A percentile compares a stretch with the other conserved stretches of the same genome.
Evolutionary conservation across 2,113 vertebrate species (phyloP).

Genomic region (Paramormyrops kingsleyae): DNA sequence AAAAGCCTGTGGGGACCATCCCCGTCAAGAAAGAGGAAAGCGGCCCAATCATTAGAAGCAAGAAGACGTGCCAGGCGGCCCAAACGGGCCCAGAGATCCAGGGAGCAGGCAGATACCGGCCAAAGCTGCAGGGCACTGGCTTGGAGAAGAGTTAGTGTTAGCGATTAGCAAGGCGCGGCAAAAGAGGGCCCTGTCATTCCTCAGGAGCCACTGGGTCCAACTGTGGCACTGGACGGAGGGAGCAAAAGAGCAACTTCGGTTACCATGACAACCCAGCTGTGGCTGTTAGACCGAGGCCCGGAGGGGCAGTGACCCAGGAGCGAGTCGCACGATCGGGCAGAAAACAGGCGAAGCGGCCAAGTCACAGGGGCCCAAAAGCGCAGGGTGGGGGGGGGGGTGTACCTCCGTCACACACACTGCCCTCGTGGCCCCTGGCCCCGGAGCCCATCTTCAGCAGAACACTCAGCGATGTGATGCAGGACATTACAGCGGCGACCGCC

Average conservation of each 20-base stretch:
- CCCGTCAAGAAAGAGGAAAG: not conserved
- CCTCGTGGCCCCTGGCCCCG: constrained; percentile 31
- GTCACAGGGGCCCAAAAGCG: constrained; percentile 6
- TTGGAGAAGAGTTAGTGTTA: not conserved
- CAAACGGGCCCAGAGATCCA: not conserved
- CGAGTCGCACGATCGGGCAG: not conserved
- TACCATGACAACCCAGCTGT: not conserved
- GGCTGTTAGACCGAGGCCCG: not conserved
- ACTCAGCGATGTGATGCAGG: constrained; percentile 70
- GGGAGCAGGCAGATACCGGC: not conserved
- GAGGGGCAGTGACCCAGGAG: not conserved
- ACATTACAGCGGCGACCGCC: constrained; percentile 61
- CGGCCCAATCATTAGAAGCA: not conserved
- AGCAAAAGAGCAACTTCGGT: not conserved
- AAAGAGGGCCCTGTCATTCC: not conserved
- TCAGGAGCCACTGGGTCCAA: not conserved
- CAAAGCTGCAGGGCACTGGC: not conserved
- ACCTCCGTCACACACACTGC: constrained; percentile 40
- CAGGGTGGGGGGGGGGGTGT: constrained; percentile 11
- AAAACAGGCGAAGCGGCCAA: not conserved
- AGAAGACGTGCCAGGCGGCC: not conserved
- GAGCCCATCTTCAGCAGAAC: constrained; percentile 67
- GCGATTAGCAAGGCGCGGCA: not conserved
- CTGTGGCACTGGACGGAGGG: not conserved
- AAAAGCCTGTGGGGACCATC: not conserved